Percentiles rank a stretch among this genome's conserved stretches.
phyloP scores from a whole-genome alignment of 1,140 invertebrate species.

The Euura lappo region DNA sequence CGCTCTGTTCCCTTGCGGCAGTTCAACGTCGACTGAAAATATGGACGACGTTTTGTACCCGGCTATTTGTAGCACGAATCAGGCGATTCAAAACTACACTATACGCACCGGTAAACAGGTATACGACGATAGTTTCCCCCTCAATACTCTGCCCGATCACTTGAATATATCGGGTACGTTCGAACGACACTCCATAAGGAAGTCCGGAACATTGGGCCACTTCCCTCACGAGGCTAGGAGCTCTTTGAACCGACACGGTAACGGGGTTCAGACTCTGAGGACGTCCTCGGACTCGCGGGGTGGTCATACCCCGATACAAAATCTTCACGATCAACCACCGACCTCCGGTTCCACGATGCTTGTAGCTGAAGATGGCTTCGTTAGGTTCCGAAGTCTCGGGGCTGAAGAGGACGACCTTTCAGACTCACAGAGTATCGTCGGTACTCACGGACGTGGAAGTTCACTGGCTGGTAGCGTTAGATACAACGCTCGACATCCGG shows the following conservation, averaged over 20 bases:
- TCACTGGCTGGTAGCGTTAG: slow-evolving; percentile 54
- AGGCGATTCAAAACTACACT: slow-evolving; percentile 83
- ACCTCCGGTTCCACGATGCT: slow-evolving; percentile 69
- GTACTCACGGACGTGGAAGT: slow-evolving; percentile 51
- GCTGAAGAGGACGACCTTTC: slow-evolving; percentile 56
- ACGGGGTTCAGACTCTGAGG: slow-evolving; percentile 47
- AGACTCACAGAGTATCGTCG: slow-evolving; percentile 50
- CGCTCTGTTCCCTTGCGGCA: slow-evolving; percentile 77
- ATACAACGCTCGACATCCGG: slow-evolving; percentile 49
- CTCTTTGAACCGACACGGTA: slow-evolving; percentile 58
- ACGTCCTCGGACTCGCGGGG: slow-evolving; percentile 39
- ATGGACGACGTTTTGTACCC: slow-evolving; percentile 72
- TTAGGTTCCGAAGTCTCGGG: slow-evolving; percentile 76
- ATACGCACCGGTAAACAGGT: slow-evolving; percentile 78
- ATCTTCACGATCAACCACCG: slow-evolving; percentile 46
- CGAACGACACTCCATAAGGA: slow-evolving; percentile 58
- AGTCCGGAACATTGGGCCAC: slow-evolving; percentile 58
- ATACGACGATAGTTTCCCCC: slow-evolving; percentile 70
- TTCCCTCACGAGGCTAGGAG: slow-evolving; percentile 54
- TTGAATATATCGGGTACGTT: slow-evolving; percentile 60
- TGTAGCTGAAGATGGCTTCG: slow-evolving; percentile 84
- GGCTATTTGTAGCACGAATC: slow-evolving; percentile 84
- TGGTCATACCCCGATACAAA: slow-evolving; percentile 41
- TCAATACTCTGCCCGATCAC: slow-evolving; percentile 65
- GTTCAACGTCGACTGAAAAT: slow-evolving; percentile 74